Base-by-base conservation (phyloP, 2,888 invertebrate genomes). In the Disparrhopalites patrizii region DNA sequence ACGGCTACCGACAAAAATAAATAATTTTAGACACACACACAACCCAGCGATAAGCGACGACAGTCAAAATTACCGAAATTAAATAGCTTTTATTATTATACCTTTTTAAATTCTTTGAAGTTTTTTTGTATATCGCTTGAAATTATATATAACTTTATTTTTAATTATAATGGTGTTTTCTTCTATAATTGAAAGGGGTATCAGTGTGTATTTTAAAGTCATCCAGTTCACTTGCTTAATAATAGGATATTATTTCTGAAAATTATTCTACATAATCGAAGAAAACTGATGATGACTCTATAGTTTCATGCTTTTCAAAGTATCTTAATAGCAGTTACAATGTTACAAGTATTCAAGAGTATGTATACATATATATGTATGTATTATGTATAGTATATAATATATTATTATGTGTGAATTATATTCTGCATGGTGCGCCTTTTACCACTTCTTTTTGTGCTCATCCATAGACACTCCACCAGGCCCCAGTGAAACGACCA, bases 391-490 rank as follows among this genome's bases (percentile, higher is more conserved):
- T n/a, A n/a, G n/a, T n/a, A n/a, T n/a, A n/a, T n/a, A n/a, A n/a
- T n/a, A n/a, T n/a, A n/a, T n/a, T n/a, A n/a, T n/a, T n/a, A n/a
- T n/a, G n/a, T 40, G 27, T 62, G 52, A 56, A 28, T 30, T 47
- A 13, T 56, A 31, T 62, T 25, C 52, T 43, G 51, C n/a, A 15
- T 33, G 36, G 36, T 23, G 56, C 23, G 10, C 36, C 67, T n/a
- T n/a, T n/a, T 80, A 96, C 95, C 95, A 99, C 80, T 92, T 90
- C 83, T 99, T 99, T 84, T 99, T 99, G 83, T 98, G 96, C 79
- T 98, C 98, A 81, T 99, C 99, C 93, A 99, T 96, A 70, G 97
- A 97, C 43, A 97, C 96, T 65, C 95, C 96, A 68, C 99, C 99
- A 40, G 99, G 99, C 36, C 99, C 99, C 71, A 98, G 85, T 70